Conservation (phyloP, 2,113 vertebrate genomes). For the Macrotus californicus region DNA sequence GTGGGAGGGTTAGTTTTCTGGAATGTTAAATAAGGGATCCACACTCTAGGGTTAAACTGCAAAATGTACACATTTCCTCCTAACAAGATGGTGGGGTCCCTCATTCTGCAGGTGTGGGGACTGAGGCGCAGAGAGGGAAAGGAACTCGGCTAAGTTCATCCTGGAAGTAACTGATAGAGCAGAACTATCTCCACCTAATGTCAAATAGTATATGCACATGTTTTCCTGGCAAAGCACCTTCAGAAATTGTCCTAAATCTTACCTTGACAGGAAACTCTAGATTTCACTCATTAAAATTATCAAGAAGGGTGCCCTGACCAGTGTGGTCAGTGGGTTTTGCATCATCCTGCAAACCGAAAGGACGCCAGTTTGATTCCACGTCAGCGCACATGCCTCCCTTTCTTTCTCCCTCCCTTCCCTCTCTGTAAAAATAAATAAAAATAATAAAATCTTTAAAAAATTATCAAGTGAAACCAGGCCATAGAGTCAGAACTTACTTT, state of each 20-base stretch:
- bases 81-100: neutral
- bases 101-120: neutral
- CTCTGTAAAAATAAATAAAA: too few species aligned
- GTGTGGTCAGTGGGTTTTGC: too few species aligned
- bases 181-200: neutral
- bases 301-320: neutral
- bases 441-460: neutral
- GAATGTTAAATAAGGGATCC: neutral
- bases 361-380: too few species aligned
- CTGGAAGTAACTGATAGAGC: neutral
- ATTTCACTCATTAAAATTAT: neutral
- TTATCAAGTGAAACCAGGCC: neutral
- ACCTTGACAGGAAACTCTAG: neutral
- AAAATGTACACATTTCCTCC: neutral
- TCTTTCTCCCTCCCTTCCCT: too few species aligned
- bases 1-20: neutral
- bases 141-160: neutral
- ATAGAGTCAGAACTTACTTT: neutral
- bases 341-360: too few species aligned
- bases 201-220: fast-evolving
- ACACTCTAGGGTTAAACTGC: neutral
- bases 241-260: neutral
- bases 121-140: neutral
- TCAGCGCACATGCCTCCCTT: too few species aligned
- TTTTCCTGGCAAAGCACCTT: neutral